Conservation (phyloP, 2,888 invertebrate species). For the Terebella lapidaria region DNA sequence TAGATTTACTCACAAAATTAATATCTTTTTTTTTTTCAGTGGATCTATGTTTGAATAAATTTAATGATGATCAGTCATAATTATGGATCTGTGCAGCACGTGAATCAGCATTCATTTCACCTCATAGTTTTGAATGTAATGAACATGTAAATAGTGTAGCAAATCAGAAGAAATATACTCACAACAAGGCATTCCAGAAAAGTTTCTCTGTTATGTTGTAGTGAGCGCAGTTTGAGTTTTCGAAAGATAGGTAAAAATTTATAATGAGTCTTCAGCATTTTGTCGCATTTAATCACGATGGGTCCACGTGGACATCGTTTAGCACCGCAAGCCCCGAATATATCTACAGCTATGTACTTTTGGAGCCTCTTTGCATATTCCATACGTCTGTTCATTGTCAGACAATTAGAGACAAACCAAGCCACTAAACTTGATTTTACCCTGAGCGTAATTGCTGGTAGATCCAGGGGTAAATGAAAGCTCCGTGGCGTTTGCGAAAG, state of each 20-base stretch:
- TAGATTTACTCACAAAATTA: too few species aligned
- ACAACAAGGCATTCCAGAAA: conserved; percentile 22
- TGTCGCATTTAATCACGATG: conserved; percentile 71
- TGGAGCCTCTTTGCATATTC: conserved; percentile 79
- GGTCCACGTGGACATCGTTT: conserved; percentile 62
- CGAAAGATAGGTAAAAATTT: conserved; percentile 93
- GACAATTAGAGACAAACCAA: conserved; percentile 98
- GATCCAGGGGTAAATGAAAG: neutral
- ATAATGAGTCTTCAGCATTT: conserved; percentile 69
- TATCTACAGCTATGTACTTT: conserved; percentile 67
- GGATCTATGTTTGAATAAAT: too few species aligned
- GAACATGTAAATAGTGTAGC: too few species aligned
- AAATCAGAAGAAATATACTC: too few species aligned
- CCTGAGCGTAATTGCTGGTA: conserved; percentile 58
- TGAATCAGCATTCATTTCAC: too few species aligned
- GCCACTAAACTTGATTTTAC: conserved; percentile 91
- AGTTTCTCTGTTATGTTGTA: conserved; percentile 94
- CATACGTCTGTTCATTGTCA: conserved; percentile 81
- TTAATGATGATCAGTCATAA: too few species aligned
- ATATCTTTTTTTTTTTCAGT: too few species aligned
- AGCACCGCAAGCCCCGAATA: conserved; percentile 63
- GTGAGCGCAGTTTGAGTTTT: conserved; percentile 88
- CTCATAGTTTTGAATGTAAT: too few species aligned
- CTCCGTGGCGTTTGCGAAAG: conserved; percentile 1
- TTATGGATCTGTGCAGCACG: too few species aligned